Conservation (phyloP, 2,113 vertebrate genomes). For the Callopanchax toddi region DNA sequence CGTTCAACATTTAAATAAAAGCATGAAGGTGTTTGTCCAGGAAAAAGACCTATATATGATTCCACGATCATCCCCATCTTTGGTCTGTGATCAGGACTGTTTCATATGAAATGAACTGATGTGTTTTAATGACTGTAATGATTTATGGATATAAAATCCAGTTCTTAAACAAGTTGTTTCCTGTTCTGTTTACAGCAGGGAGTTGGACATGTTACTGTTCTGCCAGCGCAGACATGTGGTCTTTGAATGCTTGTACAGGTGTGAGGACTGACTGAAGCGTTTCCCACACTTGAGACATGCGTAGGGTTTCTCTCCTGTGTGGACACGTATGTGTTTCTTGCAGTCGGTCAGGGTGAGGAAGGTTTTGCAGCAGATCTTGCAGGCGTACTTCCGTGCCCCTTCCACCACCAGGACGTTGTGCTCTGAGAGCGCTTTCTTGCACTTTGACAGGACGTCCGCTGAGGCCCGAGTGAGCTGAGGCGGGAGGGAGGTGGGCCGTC, state of each 20-base stretch:
- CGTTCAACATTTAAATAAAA: background rate
- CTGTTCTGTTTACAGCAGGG: conserved; percentile 79
- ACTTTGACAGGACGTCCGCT: conserved; percentile 95
- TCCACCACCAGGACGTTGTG: conserved; percentile 97
- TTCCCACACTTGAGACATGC: conserved; percentile 98
- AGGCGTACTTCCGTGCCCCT: conserved; percentile 95
- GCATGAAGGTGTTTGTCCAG: background rate
- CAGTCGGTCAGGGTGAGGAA: conserved; percentile 97
- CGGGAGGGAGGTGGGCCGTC: conserved; percentile 74
- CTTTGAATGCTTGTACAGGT: conserved; percentile 98
- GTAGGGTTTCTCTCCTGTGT: conserved; percentile 96
- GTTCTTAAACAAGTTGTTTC: too few relatives aligned
- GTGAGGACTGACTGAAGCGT: conserved; percentile 96
- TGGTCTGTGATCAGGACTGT: conserved; percentile 42
- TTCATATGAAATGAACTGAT: conserved; percentile 5
- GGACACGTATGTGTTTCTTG: conserved; percentile 98
- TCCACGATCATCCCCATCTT: conserved; percentile 29
- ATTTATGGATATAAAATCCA: too few relatives aligned
- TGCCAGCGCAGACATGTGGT: conserved; percentile 98
- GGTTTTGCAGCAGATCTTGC: conserved; percentile 98
- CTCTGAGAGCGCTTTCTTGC: conserved; percentile 97
- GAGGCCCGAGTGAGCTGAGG: conserved; percentile 93
- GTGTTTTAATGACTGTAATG: too few relatives aligned
- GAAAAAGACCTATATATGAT: background rate
- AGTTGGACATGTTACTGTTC: conserved; percentile 90